Evolutionary conservation across 1,140 invertebrate species (phyloP).

Genomic region (Anoplophora glabripennis): DNA sequence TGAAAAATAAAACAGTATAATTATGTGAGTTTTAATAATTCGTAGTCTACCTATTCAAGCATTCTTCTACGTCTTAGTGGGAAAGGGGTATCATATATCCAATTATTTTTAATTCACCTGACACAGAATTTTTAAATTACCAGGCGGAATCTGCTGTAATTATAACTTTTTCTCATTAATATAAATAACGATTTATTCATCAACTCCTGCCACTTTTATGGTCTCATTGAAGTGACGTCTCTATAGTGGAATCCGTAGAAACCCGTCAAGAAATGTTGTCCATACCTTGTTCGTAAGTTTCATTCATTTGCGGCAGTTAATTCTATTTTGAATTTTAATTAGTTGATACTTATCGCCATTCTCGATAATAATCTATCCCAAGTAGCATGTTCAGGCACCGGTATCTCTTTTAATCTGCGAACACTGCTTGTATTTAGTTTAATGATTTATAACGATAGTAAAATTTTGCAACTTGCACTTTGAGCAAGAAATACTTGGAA

Average conservation of each 20-base stretch:
- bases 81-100: too few species aligned
- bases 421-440: slow-evolving; percentile 9
- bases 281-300: slow-evolving; percentile 9
- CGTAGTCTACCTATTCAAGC: too few species aligned
- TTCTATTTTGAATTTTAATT: slow-evolving; percentile 13
- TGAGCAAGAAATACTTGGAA: not conserved
- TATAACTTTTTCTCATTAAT: too few species aligned
- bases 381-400: slow-evolving; percentile 5
- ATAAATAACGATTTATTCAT: too few species aligned
- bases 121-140: too few species aligned
- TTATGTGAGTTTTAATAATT: too few species aligned
- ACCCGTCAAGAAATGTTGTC: slow-evolving; percentile 9
- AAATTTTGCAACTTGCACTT: slow-evolving; percentile 13
- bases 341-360: slow-evolving; percentile 13
- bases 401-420: not conserved
- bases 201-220: not conserved
- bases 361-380: slow-evolving; percentile 8
- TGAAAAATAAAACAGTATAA: too few species aligned
- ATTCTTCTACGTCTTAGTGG: too few species aligned
- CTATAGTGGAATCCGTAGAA: slow-evolving; percentile 1
- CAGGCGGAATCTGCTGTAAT: too few species aligned
- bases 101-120: too few species aligned
- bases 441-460: slow-evolving; percentile 4
- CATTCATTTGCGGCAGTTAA: slow-evolving; percentile 10
- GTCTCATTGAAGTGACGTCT: not conserved